Evolutionary conservation across 2,888 invertebrate species (phyloP).

Genomic region (Trachelus stipa): DNA sequence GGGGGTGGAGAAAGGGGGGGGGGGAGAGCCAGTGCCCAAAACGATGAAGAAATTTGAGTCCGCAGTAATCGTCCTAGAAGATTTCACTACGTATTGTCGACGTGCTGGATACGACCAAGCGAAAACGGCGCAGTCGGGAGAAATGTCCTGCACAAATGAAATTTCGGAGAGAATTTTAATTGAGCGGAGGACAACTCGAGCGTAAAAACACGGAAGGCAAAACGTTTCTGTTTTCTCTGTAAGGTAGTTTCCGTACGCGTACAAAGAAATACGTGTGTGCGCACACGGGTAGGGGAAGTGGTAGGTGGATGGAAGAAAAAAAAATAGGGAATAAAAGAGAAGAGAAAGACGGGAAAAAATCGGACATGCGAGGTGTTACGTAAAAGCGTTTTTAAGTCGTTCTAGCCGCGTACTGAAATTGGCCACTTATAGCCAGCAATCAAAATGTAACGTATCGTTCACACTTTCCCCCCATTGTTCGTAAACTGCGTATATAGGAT

Average conservation of each 20-base stretch:
- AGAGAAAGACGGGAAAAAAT: slow-evolving; percentile 10
- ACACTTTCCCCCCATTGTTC: slow-evolving; percentile 24
- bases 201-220: slow-evolving; percentile 32
- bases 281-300: too few species aligned
- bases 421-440: slow-evolving; percentile 23
- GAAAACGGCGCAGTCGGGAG: not conserved
- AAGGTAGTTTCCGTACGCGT: slow-evolving; percentile 17
- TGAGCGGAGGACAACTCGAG: slow-evolving; percentile 46
- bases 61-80: too few species aligned
- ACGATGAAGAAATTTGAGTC: too few species aligned
- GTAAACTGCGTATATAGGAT: too few species aligned
- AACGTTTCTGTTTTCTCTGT: slow-evolving; percentile 28
- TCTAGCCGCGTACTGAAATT: slow-evolving; percentile 19
- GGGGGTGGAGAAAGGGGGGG: too few species aligned
- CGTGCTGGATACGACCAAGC: not conserved
- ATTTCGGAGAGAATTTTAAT: slow-evolving; percentile 58
- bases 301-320: not conserved
- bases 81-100: too few species aligned
- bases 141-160: slow-evolving; percentile 40
- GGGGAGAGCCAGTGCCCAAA: too few species aligned
- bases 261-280: not conserved
- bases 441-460: slow-evolving; percentile 22
- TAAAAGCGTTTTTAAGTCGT: slow-evolving; percentile 26
- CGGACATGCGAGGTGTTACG: not conserved
- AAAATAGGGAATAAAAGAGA: not conserved